Percentiles rank a stretch among this genome's conserved stretches.
Conservation (phyloP, 2,888 invertebrate species). For the Atethmia centrago region DNA sequence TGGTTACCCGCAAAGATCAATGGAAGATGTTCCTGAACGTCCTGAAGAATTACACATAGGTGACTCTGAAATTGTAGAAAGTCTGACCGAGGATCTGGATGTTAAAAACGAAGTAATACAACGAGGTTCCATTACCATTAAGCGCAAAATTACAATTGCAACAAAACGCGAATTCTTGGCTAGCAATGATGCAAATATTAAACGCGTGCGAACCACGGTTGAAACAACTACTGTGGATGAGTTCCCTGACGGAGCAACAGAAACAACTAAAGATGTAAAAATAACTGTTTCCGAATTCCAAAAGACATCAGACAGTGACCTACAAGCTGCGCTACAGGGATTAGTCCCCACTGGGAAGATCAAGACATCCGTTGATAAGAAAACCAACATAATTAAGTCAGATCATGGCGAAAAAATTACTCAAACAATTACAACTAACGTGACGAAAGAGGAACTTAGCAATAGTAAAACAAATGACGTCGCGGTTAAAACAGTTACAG, state of each 20-base stretch:
- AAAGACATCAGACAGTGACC: conserved; percentile 85
- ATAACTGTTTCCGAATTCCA: conserved; percentile 89
- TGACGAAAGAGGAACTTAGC: conserved; percentile 86
- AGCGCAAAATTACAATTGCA: conserved; percentile 85
- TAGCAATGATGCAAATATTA: conserved; percentile 88
- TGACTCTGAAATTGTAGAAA: conserved; percentile 84
- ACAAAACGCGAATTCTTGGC: conserved; percentile 87
- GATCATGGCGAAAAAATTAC: conserved; percentile 85
- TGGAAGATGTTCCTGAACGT: conserved; percentile 68
- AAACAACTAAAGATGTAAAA: conserved; percentile 89
- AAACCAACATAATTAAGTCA: conserved; percentile 85
- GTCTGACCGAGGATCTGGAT: conserved; percentile 83
- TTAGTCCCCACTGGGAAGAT: conserved; percentile 83
- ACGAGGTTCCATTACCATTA: conserved; percentile 79
- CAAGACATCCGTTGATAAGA: conserved; percentile 86
- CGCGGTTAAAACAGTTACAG: conserved; percentile 86
- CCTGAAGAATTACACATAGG: conserved; percentile 74
- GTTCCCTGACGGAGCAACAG: conserved; percentile 89
- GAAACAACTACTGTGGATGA: conserved; percentile 88
- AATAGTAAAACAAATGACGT: conserved; percentile 82
- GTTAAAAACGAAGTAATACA: conserved; percentile 82
- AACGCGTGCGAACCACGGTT: conserved; percentile 90
- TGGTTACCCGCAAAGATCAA: conserved; percentile 68
- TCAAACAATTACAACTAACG: conserved; percentile 84
- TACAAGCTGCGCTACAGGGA: conserved; percentile 87